Percentiles rank a stretch among this genome's conserved stretches.
These are phyloP conservation scores for Graphium colonna DNA, from an alignment of 2,888 invertebrate genomes.

Conservation along the genomic window DNA sequence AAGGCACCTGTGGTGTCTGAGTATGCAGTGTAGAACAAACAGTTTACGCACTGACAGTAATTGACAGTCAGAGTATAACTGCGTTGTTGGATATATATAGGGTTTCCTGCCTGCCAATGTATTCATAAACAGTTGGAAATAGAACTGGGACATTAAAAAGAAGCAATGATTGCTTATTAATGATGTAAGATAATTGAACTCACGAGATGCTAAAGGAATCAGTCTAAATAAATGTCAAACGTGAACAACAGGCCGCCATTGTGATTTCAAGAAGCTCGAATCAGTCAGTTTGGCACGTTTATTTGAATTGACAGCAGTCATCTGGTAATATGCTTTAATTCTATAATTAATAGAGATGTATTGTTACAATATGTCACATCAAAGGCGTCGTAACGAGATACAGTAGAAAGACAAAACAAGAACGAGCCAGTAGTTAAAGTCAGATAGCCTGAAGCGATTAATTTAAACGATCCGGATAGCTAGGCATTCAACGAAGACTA, in stretches of 20 bases:
- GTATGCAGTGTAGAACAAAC: too few species aligned
- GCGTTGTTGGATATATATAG: too few species aligned
- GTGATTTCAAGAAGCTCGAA: slow-evolving; percentile 11
- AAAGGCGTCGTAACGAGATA: background rate
- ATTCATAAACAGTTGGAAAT: too few species aligned
- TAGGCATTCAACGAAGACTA: too few species aligned
- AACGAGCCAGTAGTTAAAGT: background rate
- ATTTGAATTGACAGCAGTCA: slow-evolving; percentile 27
- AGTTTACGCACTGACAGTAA: too few species aligned
- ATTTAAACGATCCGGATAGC: background rate
- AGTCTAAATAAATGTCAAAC: slow-evolving; percentile 37
- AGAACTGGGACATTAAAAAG: background rate
- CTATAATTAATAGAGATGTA: slow-evolving; percentile 1
- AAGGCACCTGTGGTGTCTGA: too few species aligned
- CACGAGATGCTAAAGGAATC: slow-evolving; percentile 18
- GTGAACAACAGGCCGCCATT: slow-evolving; percentile 13
- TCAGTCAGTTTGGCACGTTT: background rate
- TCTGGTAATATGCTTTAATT: slow-evolving; percentile 5
- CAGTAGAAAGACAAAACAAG: background rate
- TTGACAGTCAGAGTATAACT: too few species aligned
- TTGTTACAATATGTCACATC: background rate
- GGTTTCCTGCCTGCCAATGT: slow-evolving; percentile 18
- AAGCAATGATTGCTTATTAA: background rate
- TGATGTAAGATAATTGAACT: background rate
- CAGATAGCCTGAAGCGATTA: background rate